phyloP scores from a whole-genome alignment of 1,140 invertebrate species.

The Temnothorax longispinosus region DNA sequence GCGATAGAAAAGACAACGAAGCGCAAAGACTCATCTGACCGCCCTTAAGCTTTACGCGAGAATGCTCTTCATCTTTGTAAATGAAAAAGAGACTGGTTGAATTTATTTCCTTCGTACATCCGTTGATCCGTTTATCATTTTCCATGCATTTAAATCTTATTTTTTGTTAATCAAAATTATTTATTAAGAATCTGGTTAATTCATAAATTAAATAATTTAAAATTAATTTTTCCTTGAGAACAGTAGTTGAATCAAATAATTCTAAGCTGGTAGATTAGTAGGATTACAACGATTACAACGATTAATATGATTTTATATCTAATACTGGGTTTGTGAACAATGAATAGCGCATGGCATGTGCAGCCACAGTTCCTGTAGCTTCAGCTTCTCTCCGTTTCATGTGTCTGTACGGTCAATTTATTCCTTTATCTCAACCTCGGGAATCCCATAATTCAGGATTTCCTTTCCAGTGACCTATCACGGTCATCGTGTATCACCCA shows the following conservation, averaged over 20 bases:
- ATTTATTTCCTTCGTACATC: neutral
- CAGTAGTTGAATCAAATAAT: neutral
- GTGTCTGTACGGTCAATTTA: constrained; percentile 31
- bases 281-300: neutral
- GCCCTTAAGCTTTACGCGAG: neutral
- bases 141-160: neutral
- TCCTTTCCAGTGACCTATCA: constrained; percentile 31
- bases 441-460: constrained; percentile 43
- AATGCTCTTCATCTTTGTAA: neutral
- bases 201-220: neutral
- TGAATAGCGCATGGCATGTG: neutral
- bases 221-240: neutral
- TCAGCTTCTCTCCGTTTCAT: constrained; percentile 19
- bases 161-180: neutral
- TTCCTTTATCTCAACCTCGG: constrained; percentile 43
- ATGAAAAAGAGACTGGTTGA: neutral
- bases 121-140: neutral
- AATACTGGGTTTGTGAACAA: neutral
- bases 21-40: neutral
- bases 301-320: neutral
- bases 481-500: constrained; percentile 28
- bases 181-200: neutral
- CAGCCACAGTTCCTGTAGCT: neutral
- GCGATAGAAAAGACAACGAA: neutral
- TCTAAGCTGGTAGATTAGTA: neutral